Evolutionary conservation across 2,113 vertebrate species (phyloP).

Genomic region (Ramphastos sulfuratus): DNA sequence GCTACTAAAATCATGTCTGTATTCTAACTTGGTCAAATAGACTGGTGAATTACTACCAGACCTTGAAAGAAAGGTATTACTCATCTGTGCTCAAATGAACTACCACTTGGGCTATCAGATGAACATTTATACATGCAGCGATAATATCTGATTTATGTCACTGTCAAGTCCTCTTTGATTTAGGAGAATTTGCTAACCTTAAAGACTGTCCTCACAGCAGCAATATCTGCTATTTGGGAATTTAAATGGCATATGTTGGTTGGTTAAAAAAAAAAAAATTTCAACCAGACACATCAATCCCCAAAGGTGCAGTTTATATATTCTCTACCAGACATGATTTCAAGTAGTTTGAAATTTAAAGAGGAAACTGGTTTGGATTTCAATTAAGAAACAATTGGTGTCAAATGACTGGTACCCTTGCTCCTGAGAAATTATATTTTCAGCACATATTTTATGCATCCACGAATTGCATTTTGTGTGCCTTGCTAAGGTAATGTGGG

Average conservation of each 20-base stretch:
- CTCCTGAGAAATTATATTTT: neutral
- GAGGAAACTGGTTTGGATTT: neutral
- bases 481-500: neutral
- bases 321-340: neutral
- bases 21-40: neutral
- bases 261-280: neutral
- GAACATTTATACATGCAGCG: neutral
- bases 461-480: neutral
- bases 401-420: neutral
- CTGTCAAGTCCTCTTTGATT: neutral
- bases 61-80: neutral
- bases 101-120: neutral
- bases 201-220: too few relatives aligned
- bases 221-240: too few relatives aligned
- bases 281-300: neutral
- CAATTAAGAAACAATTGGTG: conserved; percentile 12
- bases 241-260: neutral
- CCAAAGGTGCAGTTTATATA: neutral
- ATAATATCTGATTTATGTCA: neutral
- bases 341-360: conserved; percentile 16
- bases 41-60: neutral
- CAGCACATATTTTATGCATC: neutral
- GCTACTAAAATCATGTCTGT: neutral
- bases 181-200: neutral
- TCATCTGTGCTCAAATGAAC: neutral